Evolutionary conservation across 2,113 vertebrate species (phyloP), one percentile per base, ranked within the genome.

Genomic region (Labeo catla): DNA sequence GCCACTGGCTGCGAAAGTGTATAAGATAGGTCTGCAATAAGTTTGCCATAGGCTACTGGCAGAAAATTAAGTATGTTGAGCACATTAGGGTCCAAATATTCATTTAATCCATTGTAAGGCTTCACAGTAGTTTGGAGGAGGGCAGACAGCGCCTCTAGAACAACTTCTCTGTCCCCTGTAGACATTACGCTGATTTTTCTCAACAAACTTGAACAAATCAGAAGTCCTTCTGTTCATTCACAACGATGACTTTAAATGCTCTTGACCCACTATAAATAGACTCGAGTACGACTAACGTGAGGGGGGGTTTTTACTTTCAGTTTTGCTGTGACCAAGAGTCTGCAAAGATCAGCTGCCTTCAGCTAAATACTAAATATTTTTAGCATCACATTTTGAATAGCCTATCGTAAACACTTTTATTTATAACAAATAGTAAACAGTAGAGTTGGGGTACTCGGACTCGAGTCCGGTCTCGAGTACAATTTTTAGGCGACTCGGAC

Each of bases 41-140:
- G 2, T 13, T 39, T 8, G 66, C 12, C 39, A 19, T 81, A 11
- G 21, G 54, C 74, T n/a, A 28, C 52, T 43, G 49, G 21, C 39
- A 89, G n/a, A 73, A 86, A 86, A 59, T 81, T 84, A 0, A 74
- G 2, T 4, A 86, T 81, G 16, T 84, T 76, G 3, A 89, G 81
- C 9, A 65, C 52, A 47, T 13, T 9, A 23, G 23, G 4, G 19
- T 61, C 16, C 0, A 0, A 23, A 6, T 23, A 15, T 12, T 16
- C 59, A 0, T 34, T 8, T 0, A 8, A 23, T 23, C 47, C 86
- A 52, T 12, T 36, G 80, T 9, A 59, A 45, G 39, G 47, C 28
- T 83, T 83, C 54, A 88, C 70, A 19, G 57, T 2, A 8, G 54
- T 43, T 4, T 45, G 36, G 0, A 72, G 61, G 21, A 88, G 83